These are phyloP conservation scores for Lagopus leucura DNA, from an alignment of 2,113 vertebrate genomes.

Conservation along the genomic window DNA sequence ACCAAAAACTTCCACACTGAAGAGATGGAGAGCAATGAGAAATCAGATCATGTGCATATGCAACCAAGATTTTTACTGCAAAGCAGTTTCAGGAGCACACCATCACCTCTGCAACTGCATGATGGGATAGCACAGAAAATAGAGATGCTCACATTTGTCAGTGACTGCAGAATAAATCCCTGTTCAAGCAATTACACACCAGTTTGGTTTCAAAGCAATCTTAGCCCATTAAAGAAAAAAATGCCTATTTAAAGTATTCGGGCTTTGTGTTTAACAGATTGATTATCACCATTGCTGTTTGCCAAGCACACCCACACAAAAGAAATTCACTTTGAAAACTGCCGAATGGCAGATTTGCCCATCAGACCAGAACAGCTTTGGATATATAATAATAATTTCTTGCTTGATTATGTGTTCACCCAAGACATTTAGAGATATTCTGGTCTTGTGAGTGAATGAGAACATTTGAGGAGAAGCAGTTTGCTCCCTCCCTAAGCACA, in stretches of 20 bases:
- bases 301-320: constrained; percentile 37
- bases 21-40: not conserved
- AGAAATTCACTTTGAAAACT: constrained; percentile 47
- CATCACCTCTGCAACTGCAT: constrained; percentile 20
- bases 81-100: not conserved
- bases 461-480: not conserved
- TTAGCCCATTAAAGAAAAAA: constrained; percentile 46
- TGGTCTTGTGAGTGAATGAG: constrained; percentile 26
- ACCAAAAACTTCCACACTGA: not conserved
- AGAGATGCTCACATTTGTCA: constrained; percentile 12
- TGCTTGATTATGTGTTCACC: constrained; percentile 25
- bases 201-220: constrained; percentile 32
- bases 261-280: constrained; percentile 54
- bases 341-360: constrained; percentile 21
- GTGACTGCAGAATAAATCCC: constrained; percentile 15
- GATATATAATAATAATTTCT: constrained; percentile 46
- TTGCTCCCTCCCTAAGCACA: not conserved
- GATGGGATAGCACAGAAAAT: constrained; percentile 31
- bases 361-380: constrained; percentile 38
- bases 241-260: constrained; percentile 34
- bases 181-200: constrained; percentile 30
- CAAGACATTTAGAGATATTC: constrained; percentile 27
- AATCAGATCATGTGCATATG: not conserved
- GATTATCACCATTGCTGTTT: constrained; percentile 20
- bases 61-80: constrained; percentile 6